Conservation (phyloP, 30 jellyfish, hydroid and myxozoan genomes). For the Cassiopea andromeda region DNA sequence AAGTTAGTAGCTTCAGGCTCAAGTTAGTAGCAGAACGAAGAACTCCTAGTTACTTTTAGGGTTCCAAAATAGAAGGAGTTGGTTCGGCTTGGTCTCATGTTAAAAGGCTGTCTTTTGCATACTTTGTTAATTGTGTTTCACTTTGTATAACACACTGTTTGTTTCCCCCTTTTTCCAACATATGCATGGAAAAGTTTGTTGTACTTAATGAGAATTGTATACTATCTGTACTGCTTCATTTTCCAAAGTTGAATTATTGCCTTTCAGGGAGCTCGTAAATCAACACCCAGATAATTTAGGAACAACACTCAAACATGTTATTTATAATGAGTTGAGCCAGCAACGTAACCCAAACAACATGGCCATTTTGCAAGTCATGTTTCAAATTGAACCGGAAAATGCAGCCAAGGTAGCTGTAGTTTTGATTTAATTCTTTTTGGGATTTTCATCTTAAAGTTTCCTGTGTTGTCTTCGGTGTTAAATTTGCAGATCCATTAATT, state of each 20-base stretch:
- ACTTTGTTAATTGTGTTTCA: background rate
- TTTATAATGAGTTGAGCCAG: conserved; percentile 86
- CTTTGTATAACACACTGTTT: background rate
- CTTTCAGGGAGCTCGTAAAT: conserved; percentile 78
- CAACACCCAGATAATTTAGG: conserved; percentile 94
- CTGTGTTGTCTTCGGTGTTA: no score
- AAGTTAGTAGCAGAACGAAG: no score
- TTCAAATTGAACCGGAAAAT: conserved; percentile 85
- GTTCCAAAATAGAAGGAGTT: no score
- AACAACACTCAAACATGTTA: conserved; percentile 84
- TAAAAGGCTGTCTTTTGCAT: background rate
- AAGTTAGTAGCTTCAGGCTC: no score
- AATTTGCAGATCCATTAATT: no score
- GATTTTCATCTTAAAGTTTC: no score
- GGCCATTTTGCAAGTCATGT: conserved; percentile 86
- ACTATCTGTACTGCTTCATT: no score
- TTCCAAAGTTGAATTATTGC: no score
- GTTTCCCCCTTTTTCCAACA: background rate
- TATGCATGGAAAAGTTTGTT: no score
- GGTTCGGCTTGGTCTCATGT: no score
- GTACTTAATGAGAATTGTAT: no score
- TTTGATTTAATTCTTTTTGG: background rate
- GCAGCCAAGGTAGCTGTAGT: conserved; percentile 80
- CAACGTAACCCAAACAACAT: conserved; percentile 94
- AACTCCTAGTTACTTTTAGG: no score